Percentiles rank a stretch among this genome's conserved stretches.
Conservation (phyloP, 2,797 vertebrate genomes). For the Merluccius polli region DNA sequence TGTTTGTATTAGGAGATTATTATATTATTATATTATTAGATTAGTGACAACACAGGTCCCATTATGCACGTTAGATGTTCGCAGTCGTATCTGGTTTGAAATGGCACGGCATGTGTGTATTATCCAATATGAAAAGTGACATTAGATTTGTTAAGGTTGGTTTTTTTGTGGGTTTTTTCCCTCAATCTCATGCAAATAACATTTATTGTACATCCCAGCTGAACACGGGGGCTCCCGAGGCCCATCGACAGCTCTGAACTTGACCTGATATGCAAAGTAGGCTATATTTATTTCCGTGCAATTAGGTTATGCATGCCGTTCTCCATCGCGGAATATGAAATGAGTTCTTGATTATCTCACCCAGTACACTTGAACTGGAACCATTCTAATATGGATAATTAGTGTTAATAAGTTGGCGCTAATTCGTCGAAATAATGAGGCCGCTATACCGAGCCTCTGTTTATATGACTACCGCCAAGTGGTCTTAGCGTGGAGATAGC, state of each 20-base stretch:
- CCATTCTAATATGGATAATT: conserved; percentile 72
- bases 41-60: too few relatives aligned
- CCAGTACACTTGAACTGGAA: conserved; percentile 67
- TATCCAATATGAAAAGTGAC: background rate
- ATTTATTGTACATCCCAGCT: background rate
- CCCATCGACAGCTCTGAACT: background rate
- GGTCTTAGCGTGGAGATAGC: background rate
- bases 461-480: background rate
- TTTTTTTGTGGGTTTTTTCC: background rate
- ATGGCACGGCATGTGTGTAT: background rate
- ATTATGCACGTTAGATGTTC: background rate
- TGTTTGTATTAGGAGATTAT: background rate
- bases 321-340: conserved; percentile 70
- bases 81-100: background rate
- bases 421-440: conserved; percentile 69
- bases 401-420: conserved; percentile 70
- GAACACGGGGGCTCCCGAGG: background rate
- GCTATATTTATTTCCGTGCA: conserved; percentile 1
- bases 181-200: background rate
- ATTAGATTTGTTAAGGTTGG: background rate
- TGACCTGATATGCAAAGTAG: conserved; percentile 3
- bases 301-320: conserved; percentile 48
- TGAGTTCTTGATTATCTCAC: conserved; percentile 76
- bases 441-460: conserved; percentile 49
- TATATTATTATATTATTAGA: background rate